Percentiles rank a stretch among this genome's conserved stretches.
Evolutionary conservation across 2,113 vertebrate genomes (phyloP).

Genomic region (Tringa solitaria): DNA sequence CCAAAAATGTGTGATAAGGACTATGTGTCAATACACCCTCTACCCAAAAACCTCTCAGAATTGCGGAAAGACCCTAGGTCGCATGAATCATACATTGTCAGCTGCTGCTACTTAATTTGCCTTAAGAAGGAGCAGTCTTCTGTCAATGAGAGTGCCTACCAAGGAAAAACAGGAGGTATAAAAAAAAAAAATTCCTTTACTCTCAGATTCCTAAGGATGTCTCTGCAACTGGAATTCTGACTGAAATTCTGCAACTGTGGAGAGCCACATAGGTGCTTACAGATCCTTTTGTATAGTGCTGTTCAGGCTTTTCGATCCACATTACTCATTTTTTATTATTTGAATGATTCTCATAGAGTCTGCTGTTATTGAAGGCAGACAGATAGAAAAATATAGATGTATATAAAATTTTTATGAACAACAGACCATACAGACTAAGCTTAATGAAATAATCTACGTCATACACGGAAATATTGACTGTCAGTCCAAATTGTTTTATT

Average conservation of each 20-base stretch:
- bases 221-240: not conserved
- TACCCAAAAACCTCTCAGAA: not conserved
- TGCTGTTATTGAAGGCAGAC: not conserved
- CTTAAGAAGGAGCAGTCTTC: conserved; percentile 11
- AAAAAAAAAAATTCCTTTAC: not conserved
- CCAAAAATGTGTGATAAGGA: not conserved
- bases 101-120: not conserved
- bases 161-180: not conserved
- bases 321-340: not conserved
- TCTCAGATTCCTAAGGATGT: not conserved
- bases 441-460: not conserved
- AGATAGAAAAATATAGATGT: not conserved
- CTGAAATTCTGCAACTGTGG: not conserved
- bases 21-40: not conserved
- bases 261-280: not conserved
- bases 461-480: not conserved
- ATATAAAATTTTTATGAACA: not conserved
- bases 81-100: not conserved
- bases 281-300: not conserved
- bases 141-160: not conserved
- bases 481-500: not conserved
- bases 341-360: not conserved
- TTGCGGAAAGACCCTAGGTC: not conserved
- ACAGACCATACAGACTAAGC: not conserved
- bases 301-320: not conserved